Percentiles rank a stretch among this genome's conserved stretches.
phyloP scores from a whole-genome alignment of 2,113 vertebrate genomes.

The Paedocypris sp. region DNA sequence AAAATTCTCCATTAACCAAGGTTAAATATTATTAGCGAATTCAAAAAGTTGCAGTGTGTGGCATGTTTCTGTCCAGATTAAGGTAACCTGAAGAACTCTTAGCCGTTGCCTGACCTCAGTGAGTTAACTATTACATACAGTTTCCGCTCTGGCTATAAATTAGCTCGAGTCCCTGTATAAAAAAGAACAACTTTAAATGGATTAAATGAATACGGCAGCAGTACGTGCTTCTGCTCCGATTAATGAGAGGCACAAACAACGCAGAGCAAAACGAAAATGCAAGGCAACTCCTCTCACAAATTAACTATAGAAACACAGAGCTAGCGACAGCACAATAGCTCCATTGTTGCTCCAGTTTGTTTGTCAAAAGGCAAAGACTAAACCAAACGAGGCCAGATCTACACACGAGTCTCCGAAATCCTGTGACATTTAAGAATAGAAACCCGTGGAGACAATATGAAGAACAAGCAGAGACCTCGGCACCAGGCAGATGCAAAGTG shows the following conservation, averaged over 20 bases:
- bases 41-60: not conserved
- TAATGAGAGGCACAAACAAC: not conserved
- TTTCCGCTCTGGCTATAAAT: not conserved
- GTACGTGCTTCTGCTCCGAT: not conserved
- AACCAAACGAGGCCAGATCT: conserved; percentile 5
- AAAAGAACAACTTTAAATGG: not conserved
- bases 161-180: not conserved
- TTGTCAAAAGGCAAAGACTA: not conserved
- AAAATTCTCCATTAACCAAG: no score
- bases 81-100: not conserved
- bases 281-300: not conserved
- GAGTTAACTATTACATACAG: conserved; percentile 3
- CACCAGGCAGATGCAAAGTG: not conserved
- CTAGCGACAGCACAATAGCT: not conserved
- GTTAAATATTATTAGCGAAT: no score
- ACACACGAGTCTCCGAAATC: not conserved
- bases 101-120: not conserved
- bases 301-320: not conserved
- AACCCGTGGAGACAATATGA: not conserved
- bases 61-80: not conserved
- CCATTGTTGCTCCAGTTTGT: not conserved
- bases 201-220: not conserved
- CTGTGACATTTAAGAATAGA: conserved; percentile 15
- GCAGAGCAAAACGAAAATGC: not conserved
- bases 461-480: conserved; percentile 2